Evolutionary conservation across 2,888 invertebrate species (phyloP), one percentile per base, ranked within the genome.

Genomic region (Hymenopus coronatus): DNA sequence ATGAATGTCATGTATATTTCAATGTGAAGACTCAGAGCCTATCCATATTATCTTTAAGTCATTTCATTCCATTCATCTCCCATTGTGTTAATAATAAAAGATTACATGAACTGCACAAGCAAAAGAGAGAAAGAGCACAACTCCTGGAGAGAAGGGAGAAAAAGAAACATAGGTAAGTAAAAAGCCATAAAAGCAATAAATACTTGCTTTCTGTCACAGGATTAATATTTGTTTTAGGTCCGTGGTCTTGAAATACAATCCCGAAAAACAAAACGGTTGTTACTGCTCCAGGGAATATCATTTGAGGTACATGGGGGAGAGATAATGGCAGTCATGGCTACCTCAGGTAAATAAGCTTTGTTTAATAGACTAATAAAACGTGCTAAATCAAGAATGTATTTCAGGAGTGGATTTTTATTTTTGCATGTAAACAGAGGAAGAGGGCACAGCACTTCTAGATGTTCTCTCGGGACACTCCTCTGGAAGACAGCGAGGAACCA

Each of bases 241-340:
- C 94, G 96, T 91, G 95, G 94, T 91, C 93, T 96, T 92, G 95
- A 95, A 92, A 95, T 96, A 92, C 95, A 96, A 84, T 94, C 94
- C 54, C 94, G 94, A 14, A 94, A 94, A 85, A 94, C 94, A 91
- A 94, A 94, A 91, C 94, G 93, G 91, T 90, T 94, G 91, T 94
- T 96, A 27, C 93, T 96, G 20, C 94, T 97, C 3, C 96, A 97
- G 87, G 96, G 96, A 6, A 94, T 98, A 14, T 97, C 97, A 46
- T 96, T 98, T 91, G 98, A 99, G 93, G 97, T 97, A 40, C 96
- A 97, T 91, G 98, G 98, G 0, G 98, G 98, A 3, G 98, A 99
- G 93, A 95, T 98, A 84, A 94, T 98, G 91, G 98, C 98, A 3
- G 95, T 99, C 30, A 96, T 99, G 96, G 97, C 98, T 1, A 98